Evolutionary conservation across 2,113 vertebrate species (phyloP), one percentile per base, ranked within the genome.

Genomic region (Solea solea): DNA sequence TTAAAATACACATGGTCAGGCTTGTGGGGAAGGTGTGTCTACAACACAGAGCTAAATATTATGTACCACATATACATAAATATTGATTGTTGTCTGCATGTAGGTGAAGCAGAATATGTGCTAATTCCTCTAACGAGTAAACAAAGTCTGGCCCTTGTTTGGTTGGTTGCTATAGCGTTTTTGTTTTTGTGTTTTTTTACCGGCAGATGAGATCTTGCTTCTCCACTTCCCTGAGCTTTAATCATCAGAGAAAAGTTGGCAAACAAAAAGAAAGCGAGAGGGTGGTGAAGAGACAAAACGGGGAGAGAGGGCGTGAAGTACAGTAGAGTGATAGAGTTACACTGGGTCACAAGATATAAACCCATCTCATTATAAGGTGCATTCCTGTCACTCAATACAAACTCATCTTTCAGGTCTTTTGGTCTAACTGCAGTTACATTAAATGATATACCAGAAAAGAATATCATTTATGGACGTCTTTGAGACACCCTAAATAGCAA

Each of bases 351-450:
- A 82, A 76, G 62, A 74, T 53, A 66, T 76, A 80, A 82, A 66
- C 74, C 72, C 45, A 76, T 82, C 78, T 74, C 76, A 84, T 86
- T 69, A 79, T 73, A 50, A 69, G n/a, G 39, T 55, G 40, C 74
- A 83, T 42, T 86, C 67, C 54, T 67, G 58, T 63, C 45, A 68
- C 60, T 63, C 51, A 74, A 14, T 25, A 68, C 28, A 48, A 65
- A 9, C 21, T 51, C n/a, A 41, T 45, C 7, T 16, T 27, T 34
- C 14, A 63, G 13, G 10, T 0, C 15, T 28, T 72, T 76, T 34
- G 51, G 28, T 58, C 10, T 34, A 7, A 12, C 34, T 59, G 25
- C 13, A 44, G 42, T 63, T 39, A 70, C 34, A 45, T 34, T 8
- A 7, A 52, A 53, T 42, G n/a, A 34, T 45, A 27, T 27, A 34